A percentile compares a stretch with the other conserved stretches of the same genome.
phyloP scores from a whole-genome alignment of 2,113 vertebrate species.

The Paradoxurus hermaphroditus region DNA sequence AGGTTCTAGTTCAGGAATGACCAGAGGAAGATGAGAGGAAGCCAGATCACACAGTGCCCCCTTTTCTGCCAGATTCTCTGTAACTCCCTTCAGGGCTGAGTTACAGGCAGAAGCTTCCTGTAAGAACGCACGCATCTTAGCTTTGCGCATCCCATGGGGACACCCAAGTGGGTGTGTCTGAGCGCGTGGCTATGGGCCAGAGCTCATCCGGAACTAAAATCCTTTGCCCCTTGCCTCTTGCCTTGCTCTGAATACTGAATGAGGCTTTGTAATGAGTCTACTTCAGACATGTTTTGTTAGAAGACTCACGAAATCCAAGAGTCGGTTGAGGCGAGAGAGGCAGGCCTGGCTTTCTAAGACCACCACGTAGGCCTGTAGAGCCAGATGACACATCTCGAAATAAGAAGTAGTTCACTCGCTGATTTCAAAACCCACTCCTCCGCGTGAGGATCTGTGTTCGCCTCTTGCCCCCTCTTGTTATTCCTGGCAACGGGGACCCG shows the following conservation, averaged over 20 bases:
- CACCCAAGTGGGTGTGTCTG: rapidly evolving
- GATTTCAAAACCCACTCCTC: neutral
- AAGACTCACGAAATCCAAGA: neutral
- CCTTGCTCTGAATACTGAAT: neutral
- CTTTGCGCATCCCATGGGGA: neutral
- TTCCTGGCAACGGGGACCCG: no score
- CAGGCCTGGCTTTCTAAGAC: neutral
- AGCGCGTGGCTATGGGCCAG: rapidly evolving
- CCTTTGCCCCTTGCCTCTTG: neutral
- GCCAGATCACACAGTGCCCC: neutral
- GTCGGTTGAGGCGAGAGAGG: neutral
- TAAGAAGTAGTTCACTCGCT: neutral
- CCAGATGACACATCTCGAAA: neutral
- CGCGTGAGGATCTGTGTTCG: neutral
- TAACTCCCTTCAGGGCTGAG: neutral
- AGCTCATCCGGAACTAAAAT: neutral
- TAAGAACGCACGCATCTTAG: neutral
- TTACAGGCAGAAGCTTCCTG: neutral
- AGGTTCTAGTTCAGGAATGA: neutral
- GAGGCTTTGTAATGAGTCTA: neutral
- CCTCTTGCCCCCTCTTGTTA: neutral
- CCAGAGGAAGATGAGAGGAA: neutral
- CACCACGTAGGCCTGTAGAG: neutral
- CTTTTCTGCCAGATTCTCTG: neutral
- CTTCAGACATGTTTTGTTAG: neutral